Percentiles rank a stretch among this genome's conserved stretches.
These are phyloP conservation scores for Picus viridis DNA, from an alignment of 2,797 vertebrate species.

Conservation along the genomic window DNA sequence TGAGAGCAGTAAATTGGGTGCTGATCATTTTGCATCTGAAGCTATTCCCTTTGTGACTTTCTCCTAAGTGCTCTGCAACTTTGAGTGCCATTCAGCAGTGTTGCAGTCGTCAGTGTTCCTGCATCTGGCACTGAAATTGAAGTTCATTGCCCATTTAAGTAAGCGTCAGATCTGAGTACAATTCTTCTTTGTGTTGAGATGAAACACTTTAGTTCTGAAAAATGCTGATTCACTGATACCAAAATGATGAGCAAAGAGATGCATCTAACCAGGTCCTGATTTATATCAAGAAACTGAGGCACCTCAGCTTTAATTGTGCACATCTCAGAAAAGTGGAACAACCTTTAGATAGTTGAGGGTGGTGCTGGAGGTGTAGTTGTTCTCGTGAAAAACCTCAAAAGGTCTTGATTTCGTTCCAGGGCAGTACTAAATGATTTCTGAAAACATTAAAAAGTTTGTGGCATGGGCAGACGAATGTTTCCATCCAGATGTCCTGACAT, in stretches of 20 bases:
- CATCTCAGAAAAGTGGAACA: neutral
- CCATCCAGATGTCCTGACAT: neutral
- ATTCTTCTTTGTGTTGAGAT: neutral
- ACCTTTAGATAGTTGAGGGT: neutral
- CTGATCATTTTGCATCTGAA: neutral
- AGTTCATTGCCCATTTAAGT: neutral
- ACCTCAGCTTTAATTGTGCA: neutral
- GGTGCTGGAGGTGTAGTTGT: neutral
- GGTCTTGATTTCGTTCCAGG: neutral
- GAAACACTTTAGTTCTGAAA: neutral
- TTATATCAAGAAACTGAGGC: neutral
- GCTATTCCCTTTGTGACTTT: neutral
- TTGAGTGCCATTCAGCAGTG: neutral
- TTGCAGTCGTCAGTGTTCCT: neutral
- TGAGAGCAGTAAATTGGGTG: neutral
- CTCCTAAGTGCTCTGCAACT: neutral
- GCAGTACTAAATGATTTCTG: neutral
- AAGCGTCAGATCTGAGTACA: neutral
- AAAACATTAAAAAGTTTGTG: neutral
- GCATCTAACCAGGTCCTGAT: neutral
- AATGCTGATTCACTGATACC: neutral
- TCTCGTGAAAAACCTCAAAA: neutral
- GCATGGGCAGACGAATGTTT: neutral
- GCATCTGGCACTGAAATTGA: neutral
- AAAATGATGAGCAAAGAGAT: neutral